Base-by-base conservation (phyloP, 2,888 invertebrate species). In the Phaonia tiefii region DNA sequence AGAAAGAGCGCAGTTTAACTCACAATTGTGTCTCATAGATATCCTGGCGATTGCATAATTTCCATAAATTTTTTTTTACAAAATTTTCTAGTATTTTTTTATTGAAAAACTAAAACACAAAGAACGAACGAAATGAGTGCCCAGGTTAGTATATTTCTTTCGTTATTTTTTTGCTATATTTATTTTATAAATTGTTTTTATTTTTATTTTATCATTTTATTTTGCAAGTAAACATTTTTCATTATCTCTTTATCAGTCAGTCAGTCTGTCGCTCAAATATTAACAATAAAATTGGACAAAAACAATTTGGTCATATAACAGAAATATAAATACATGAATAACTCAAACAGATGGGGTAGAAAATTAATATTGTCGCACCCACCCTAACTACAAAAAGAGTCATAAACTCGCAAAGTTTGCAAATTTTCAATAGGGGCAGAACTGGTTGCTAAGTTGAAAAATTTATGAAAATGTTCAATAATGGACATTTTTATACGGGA, bases 131-230 rank as follows among this genome's bases (percentile, higher is more conserved):
- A 73, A 73, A 81, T 81, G 81, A 81, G 75, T 81, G 42, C 71
- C 56, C 75, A 78, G 78, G 81, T 81, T 81, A 81, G 81, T 81
- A 81, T 77, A 8, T 8, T 63, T 69, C 26, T 37, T 69, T 31
- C 75, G 81, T 81, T 81, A 81, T 69, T 46, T 37, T 69, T 66
- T 26, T 11, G 15, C 20, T 5, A 51, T 58, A n/a, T n/a, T n/a
- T 25, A 15, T 13, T 25, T 80, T 2, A 49, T 49, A 20, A 60
- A 37, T 75, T 17, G 4, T 26, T 37, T 39, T 54, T 42, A 17
- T 15, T 26, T 76, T 56, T 42, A 39, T n/a, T 66, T n/a, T 22
- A 46, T 44, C 22, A 70, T 65, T 44, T 46, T 54, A 46, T 67
- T 44, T 17, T 22, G 26, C 51, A 69, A 46, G 22, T 56, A 22